A percentile compares a stretch with the other conserved stretches of the same genome.
Evolutionary conservation across 2,113 vertebrate species (phyloP).

Genomic region (Leucopsar rothschildi): DNA sequence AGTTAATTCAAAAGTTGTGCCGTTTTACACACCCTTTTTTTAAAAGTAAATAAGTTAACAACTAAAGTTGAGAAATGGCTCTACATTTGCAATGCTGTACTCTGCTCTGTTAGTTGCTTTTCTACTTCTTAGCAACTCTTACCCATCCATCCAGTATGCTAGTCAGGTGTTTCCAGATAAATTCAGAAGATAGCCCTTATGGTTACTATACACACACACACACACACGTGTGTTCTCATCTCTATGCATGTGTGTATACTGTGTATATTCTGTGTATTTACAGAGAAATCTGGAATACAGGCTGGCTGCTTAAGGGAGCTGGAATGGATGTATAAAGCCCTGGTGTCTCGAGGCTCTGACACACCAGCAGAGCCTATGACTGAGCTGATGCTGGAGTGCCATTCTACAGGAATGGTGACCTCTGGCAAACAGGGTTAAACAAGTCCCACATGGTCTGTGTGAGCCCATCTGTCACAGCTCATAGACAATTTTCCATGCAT

Average conservation of each 20-base stretch:
- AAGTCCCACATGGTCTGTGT: not conserved
- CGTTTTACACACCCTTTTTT: not conserved
- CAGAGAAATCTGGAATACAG: not conserved
- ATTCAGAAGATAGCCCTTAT: not conserved
- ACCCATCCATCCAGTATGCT: not conserved
- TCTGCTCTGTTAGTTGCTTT: not conserved
- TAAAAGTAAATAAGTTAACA: not conserved
- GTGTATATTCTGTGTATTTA: not conserved
- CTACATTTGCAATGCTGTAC: not conserved
- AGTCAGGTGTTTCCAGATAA: not conserved
- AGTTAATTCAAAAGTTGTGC: not conserved
- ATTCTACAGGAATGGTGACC: not conserved
- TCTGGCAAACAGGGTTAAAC: not conserved
- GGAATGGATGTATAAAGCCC: not conserved
- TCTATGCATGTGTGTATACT: rapidly evolving
- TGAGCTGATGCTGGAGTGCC: not conserved
- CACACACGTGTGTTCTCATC: rapidly evolving
- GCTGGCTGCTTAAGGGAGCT: not conserved
- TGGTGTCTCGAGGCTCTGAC: not conserved
- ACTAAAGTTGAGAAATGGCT: not conserved
- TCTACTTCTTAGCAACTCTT: not conserved
- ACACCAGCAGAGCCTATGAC: rapidly evolving
- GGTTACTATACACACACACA: not conserved
- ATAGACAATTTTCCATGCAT: not conserved
- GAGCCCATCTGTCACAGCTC: not conserved